These are phyloP conservation scores for Perognathus longimembris DNA, from an alignment of 2,113 vertebrate genomes.

Conservation along the genomic window DNA sequence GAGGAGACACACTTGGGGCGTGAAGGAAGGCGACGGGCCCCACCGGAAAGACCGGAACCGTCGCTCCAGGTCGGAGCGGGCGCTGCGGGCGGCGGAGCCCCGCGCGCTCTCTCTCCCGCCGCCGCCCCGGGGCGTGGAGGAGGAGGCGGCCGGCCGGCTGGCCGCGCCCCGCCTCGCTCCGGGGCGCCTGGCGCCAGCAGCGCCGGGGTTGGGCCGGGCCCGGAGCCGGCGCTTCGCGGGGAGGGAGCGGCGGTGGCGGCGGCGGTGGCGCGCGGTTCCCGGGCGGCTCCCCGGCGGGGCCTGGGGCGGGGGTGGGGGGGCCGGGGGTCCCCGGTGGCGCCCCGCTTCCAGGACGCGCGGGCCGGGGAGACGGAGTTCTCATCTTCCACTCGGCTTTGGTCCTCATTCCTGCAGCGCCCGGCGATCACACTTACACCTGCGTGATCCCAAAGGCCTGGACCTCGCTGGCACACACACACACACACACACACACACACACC, in stretches of 20 bases:
- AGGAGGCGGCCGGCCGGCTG: no score
- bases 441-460: no score
- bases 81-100: no score
- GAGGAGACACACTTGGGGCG: background rate
- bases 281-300: conserved; percentile 1
- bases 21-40: background rate
- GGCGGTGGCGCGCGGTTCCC: background rate
- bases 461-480: no score
- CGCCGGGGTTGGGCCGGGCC: conserved; percentile 23
- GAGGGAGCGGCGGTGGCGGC: conserved; percentile 46
- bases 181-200: conserved; percentile 70
- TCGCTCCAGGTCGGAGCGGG: background rate
- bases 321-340: background rate
- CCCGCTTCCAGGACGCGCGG: no score
- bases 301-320: no score
- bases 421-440: background rate
- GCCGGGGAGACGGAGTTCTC: no score
- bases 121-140: no score
- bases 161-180: conserved; percentile 27
- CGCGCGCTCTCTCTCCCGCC: no score
- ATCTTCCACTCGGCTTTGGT: background rate
- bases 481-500: no score
- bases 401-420: background rate
- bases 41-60: background rate
- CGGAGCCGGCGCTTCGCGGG: conserved; percentile 44